Conservation (phyloP, 2,113 vertebrate genomes). For the Dasyornis broadbenti region DNA sequence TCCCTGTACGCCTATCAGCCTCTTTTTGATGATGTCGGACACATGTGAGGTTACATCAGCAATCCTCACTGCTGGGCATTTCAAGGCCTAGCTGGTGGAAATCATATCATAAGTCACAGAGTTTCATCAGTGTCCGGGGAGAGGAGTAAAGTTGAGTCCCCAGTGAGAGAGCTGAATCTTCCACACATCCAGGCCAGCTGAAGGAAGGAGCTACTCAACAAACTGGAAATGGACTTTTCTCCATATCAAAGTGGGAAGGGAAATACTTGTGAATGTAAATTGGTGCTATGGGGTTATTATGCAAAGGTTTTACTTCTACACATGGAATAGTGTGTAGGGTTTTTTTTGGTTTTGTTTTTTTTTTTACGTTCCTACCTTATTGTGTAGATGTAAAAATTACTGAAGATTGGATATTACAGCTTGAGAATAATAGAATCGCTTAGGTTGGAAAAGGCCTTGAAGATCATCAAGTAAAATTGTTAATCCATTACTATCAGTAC, state of each 20-base stretch:
- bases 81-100: background rate
- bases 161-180: background rate
- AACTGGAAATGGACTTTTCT: conserved; percentile 1
- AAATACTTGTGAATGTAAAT: background rate
- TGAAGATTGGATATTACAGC: background rate
- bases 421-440: background rate
- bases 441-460: background rate
- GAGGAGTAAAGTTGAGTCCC: background rate
- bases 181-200: background rate
- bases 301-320: background rate
- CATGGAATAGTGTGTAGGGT: background rate
- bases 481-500: background rate
- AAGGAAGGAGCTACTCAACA: background rate
- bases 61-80: background rate
- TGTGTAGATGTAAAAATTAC: background rate
- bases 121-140: background rate
- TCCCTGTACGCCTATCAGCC: background rate
- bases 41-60: background rate
- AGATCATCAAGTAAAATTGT: background rate
- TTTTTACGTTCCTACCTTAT: background rate
- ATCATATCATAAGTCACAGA: background rate
- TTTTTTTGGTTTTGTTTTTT: background rate
- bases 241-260: background rate
- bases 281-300: background rate
- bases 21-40: background rate